Percentiles rank a stretch among this genome's conserved stretches.
Conservation (phyloP, 2,888 invertebrate genomes). For the Notocelia uddmanniana region DNA sequence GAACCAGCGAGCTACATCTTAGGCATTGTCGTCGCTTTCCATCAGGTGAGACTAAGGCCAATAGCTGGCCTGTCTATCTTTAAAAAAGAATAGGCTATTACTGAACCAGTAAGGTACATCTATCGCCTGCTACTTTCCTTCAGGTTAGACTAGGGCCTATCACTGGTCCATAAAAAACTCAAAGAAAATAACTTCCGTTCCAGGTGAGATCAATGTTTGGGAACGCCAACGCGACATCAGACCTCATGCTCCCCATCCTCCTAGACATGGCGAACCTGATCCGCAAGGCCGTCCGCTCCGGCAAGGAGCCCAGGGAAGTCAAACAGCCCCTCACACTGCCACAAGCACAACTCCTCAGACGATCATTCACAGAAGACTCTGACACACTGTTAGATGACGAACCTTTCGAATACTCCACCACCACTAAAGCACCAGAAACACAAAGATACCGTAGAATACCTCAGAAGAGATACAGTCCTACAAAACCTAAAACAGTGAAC, state of each 20-base stretch:
- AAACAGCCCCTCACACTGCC: slow-evolving; percentile 57
- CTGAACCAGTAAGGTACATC: too few relatives aligned
- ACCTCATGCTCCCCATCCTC: slow-evolving; percentile 87
- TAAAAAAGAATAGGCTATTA: too few relatives aligned
- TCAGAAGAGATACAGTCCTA: slow-evolving; percentile 57
- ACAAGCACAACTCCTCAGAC: slow-evolving; percentile 69
- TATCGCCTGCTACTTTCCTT: too few relatives aligned
- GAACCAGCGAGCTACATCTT: too few relatives aligned
- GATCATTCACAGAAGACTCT: slow-evolving; percentile 71
- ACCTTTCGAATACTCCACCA: slow-evolving; percentile 58
- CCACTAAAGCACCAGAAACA: slow-evolving; percentile 54
- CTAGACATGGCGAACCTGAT: slow-evolving; percentile 88
- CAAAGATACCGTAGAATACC: slow-evolving; percentile 59
- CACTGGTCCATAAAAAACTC: background rate
- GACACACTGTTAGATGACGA: slow-evolving; percentile 65
- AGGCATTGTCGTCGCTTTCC: too few relatives aligned
- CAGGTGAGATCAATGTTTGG: slow-evolving; percentile 87
- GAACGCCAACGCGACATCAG: slow-evolving; percentile 82
- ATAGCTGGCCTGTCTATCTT: too few relatives aligned
- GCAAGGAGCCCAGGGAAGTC: slow-evolving; percentile 71
- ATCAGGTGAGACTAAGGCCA: too few relatives aligned
- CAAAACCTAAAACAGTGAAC: slow-evolving; percentile 50
- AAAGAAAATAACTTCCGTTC: slow-evolving; percentile 52
- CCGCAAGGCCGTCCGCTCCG: slow-evolving; percentile 78
- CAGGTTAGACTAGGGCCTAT: too few relatives aligned